These are phyloP conservation scores for Iguana delicatissima DNA, from an alignment of 2,797 vertebrate species.

Conservation along the genomic window DNA sequence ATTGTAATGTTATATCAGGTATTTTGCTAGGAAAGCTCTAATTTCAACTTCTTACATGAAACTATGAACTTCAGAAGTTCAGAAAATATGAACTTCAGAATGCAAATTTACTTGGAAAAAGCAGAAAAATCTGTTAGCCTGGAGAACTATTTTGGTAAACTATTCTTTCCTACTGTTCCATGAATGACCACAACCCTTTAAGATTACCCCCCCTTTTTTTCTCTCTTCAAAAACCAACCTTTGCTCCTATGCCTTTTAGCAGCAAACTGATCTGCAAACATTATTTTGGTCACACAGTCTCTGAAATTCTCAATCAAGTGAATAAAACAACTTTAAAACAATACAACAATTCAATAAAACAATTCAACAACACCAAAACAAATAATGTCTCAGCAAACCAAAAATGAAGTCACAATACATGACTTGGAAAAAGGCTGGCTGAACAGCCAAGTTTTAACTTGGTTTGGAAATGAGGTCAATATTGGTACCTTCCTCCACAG, in stretches of 20 bases:
- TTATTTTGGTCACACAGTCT: too few species aligned
- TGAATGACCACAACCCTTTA: neutral
- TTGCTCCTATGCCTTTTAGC: conserved; percentile 6
- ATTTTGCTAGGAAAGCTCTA: neutral
- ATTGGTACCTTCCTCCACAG: neutral
- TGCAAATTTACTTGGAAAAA: neutral
- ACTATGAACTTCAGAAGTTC: neutral
- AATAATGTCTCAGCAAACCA: neutral
- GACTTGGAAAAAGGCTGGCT: too few species aligned
- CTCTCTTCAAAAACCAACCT: neutral
- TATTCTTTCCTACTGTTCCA: neutral
- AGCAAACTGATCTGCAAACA: neutral
- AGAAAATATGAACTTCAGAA: neutral
- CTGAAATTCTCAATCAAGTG: too few species aligned
- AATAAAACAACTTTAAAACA: too few species aligned
- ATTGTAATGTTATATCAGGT: neutral
- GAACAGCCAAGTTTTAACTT: neutral
- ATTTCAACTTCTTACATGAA: neutral
- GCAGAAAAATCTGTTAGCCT: too few species aligned
- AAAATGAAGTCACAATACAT: neutral
- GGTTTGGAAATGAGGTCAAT: neutral
- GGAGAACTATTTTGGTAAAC: conserved; percentile 4
- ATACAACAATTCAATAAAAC: too few species aligned
- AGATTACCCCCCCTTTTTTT: neutral
- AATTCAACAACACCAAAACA: neutral